A percentile compares a stretch with the other conserved stretches of the same genome.
These are phyloP conservation scores for Ondatra zibethicus DNA, from an alignment of 2,113 vertebrate species.

Conservation along the genomic window DNA sequence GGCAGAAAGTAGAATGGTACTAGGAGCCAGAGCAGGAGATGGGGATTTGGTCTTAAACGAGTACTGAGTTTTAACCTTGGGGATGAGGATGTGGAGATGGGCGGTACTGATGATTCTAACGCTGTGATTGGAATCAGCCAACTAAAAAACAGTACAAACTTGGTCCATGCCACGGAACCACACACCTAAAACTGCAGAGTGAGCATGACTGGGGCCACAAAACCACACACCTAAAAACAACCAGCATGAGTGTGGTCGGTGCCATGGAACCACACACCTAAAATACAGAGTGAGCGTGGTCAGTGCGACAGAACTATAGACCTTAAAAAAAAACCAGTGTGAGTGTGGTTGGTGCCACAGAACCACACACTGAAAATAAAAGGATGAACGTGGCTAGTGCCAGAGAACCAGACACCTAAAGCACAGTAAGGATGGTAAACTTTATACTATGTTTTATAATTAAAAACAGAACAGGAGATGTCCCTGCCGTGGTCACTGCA, in stretches of 20 bases:
- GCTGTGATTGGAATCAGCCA: not conserved
- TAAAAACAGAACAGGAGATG: not conserved
- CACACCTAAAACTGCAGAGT: not conserved
- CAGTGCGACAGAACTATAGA: not conserved
- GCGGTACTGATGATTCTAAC: not conserved
- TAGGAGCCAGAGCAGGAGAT: not conserved
- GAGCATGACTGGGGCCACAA: not conserved
- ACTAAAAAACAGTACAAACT: not conserved
- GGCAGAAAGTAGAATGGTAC: not conserved
- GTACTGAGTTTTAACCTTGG: rapidly evolving
- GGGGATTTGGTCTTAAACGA: not conserved
- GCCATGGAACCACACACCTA: not conserved
- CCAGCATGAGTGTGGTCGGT: not conserved
- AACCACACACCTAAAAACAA: not conserved
- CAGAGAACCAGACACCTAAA: not conserved
- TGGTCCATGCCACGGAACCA: rapidly evolving
- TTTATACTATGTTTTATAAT: not conserved
- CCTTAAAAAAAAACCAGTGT: not conserved
- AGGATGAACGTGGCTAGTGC: not conserved
- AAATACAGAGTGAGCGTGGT: rapidly evolving
- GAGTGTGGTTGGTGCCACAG: too few species aligned
- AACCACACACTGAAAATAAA: too few species aligned
- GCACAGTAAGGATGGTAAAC: not conserved
- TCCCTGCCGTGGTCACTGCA: rapidly evolving
- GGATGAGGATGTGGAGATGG: not conserved